Base-by-base conservation (phyloP, 2,888 invertebrate species). In the Epistrophe eligans region DNA sequence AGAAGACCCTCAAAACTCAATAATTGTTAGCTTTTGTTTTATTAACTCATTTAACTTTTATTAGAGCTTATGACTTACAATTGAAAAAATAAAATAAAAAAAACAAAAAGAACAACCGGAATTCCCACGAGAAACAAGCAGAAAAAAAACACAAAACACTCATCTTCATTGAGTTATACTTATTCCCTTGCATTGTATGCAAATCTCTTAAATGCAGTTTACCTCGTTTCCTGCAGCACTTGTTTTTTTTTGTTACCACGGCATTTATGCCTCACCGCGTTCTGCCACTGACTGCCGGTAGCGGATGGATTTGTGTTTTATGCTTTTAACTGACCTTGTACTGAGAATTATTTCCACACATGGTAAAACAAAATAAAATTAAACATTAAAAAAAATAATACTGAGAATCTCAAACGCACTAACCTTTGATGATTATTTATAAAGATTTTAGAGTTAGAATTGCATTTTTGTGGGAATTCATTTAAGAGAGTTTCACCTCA, bases 291-390 rank as follows among this genome's bases (percentile, higher is more conserved):
- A 11, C 35, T 40, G 35, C 35, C 35, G 15, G 13, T 40, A n/a
- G 40, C 24, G n/a, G 38, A 45, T 35, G 11, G 45, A 76, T n/a
- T 66, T n/a, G 74, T 52, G 66, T 45, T 66, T 35, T 77, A 72
- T 66, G 73, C 43, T 67, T 58, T 60, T 67, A 43, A 58, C 45
- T 76, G 80, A 81, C 80, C 80, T 81, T 81, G 80, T 74, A 45
- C 62, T 45, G 15, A 45, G 76, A 81, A 76, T 81, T 76, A 70
- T 66, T 79, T 67, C 71, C 71, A 74, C 76, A 76, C 80, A 81
- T 76, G 70, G 55, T 66, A 17, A 43, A 80, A 50, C 66, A 48
- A 80, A 73, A 72, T 40, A 43, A 60, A 60, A 73, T 35, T 43
- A n/a, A 62, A 17, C 35, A 60, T 10, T 11, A 43, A 24, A 77